Evolutionary conservation across 2,113 vertebrate species (phyloP).

Genomic region (Oryzias curvinotus): DNA sequence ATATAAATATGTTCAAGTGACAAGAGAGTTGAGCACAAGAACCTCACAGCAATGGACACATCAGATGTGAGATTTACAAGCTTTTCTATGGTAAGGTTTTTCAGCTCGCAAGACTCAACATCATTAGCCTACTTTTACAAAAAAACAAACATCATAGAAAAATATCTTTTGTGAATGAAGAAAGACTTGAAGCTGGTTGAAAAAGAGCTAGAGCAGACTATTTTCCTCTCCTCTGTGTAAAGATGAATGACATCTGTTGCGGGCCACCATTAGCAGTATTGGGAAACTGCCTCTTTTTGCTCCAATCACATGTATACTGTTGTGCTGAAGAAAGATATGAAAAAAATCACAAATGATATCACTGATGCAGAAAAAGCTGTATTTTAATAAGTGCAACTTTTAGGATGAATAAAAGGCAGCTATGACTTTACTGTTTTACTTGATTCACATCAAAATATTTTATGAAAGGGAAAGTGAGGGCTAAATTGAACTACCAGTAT

Average conservation of each 20-base stretch:
- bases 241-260: slow-evolving; percentile 51
- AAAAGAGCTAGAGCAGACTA: slow-evolving; percentile 11
- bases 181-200: slow-evolving; percentile 26
- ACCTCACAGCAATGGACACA: not conserved
- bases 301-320: slow-evolving; percentile 35
- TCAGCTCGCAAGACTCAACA: slow-evolving; percentile 1
- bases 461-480: slow-evolving; percentile 6
- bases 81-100: rapidly evolving
- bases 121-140: not conserved
- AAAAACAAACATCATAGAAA: not conserved
- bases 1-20: not conserved
- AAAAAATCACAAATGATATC: slow-evolving; percentile 36
- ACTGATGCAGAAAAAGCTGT: not conserved
- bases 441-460: slow-evolving; percentile 3
- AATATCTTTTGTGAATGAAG: slow-evolving; percentile 4
- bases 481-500: not conserved
- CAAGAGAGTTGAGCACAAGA: slow-evolving; percentile 4
- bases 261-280: slow-evolving; percentile 36
- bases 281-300: slow-evolving; percentile 40
- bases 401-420: not conserved
- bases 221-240: slow-evolving; percentile 22
- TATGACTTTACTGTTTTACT: not conserved
- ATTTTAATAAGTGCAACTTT: too few species aligned
- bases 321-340: slow-evolving; percentile 33
- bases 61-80: not conserved